Base-by-base conservation (phyloP, 2,113 vertebrate genomes). In the Tor tambroides region DNA sequence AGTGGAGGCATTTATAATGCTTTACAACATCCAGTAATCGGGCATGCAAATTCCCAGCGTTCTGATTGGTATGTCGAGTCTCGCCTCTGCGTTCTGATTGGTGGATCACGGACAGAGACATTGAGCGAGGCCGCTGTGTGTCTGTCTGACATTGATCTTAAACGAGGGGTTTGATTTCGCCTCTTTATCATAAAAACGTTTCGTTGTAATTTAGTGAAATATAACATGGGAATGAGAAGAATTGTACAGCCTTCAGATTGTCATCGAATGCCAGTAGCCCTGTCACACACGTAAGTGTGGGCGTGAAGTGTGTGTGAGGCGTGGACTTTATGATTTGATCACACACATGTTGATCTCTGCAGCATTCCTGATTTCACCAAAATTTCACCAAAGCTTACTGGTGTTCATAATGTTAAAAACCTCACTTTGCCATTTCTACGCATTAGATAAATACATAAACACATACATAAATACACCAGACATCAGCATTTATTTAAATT, bases 251-350 rank as follows among this genome's bases (percentile, higher is more conserved):
- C 17, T 28, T 35, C 77, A 41, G 32, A n/a, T 19, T 63, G 26
- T 49, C 14, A 38, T 43, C 15, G 23, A 82, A 46, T 3, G 32
- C 9, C 10, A 17, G 26, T 54, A 65, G n/a, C 0, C 6, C 23
- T 26, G 38, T 80, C 51, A 59, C 28, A 67, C 35, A 63, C 54
- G 15, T 67, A 5, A 2, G 12, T 30, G 41, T 32, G 41, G 7
- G 63, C 23, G 41, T 83, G 41, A 21, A 28, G n/a, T n/a, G 77
- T 59, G 49, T 35, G 67, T 71, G 67, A 15, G 38, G 26, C 1
- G 28, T 81, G 79, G 35, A 81, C 56, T 82, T 15, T 49, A 11
- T 67, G 61, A 82, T 80, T 80, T 65, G 56, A 63, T 80, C 51
- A 35, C 59, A 80, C 30, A 81, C 38, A 35, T 35, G 43, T 51